These are phyloP conservation scores for Marronus borbonicus DNA, from an alignment of 2,888 invertebrate genomes.

Conservation along the genomic window DNA sequence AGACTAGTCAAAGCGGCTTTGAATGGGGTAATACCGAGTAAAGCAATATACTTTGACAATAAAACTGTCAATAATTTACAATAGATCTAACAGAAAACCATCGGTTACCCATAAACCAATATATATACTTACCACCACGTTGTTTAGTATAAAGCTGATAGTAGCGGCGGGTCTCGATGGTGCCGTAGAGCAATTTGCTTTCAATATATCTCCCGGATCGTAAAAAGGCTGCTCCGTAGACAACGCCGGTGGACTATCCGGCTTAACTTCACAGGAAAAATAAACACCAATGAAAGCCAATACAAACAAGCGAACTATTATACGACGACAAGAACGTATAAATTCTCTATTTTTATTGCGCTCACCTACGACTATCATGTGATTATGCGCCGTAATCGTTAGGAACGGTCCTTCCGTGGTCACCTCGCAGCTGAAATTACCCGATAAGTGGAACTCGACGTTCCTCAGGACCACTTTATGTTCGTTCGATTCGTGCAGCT, in stretches of 20 bases:
- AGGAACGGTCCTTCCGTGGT: constrained; percentile 85
- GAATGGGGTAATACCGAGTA: background rate
- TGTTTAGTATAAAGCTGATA: constrained; percentile 84
- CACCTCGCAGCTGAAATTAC: constrained; percentile 87
- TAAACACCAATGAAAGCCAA: background rate
- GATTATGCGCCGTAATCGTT: constrained; percentile 78
- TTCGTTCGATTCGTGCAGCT: constrained; percentile 83
- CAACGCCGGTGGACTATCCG: constrained; percentile 78
- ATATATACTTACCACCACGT: constrained; percentile 79
- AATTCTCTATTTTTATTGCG: background rate
- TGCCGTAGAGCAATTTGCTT: constrained; percentile 87
- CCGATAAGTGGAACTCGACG: constrained; percentile 81
- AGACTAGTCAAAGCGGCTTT: too few species aligned
- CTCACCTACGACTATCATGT: constrained; percentile 86
- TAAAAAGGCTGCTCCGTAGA: constrained; percentile 82
- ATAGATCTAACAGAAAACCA: background rate
- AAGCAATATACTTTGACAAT: background rate
- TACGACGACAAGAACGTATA: background rate
- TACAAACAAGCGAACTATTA: background rate
- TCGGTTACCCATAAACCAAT: background rate
- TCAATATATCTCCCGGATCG: constrained; percentile 81
- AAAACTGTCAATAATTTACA: too few species aligned
- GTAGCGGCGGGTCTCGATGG: constrained; percentile 83
- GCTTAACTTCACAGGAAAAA: constrained; percentile 76
- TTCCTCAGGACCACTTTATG: constrained; percentile 82